Base-by-base conservation (phyloP, 2,113 vertebrate species). In the Cyprinus carpio region DNA sequence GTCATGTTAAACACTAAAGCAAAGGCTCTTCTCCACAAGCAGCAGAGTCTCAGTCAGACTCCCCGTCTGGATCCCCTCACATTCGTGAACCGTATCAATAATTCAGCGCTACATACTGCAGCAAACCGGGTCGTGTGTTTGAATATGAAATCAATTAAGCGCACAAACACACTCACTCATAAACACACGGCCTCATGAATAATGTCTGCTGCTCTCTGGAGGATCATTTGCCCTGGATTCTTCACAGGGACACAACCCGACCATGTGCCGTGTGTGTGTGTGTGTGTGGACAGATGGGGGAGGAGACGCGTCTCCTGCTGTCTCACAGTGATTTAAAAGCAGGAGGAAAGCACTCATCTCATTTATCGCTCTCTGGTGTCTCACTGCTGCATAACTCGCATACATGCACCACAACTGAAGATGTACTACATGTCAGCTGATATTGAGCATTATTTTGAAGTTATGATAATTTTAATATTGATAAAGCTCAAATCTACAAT, bases 251-350 rank as follows among this genome's bases (percentile, higher is more conserved):
- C 18, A 6, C 69, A 72, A 72, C 20, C 69, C 34, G 4, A 40
- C 69, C 69, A 23, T 49, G 15, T 74, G 37, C 31, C 65, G 77
- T n/a, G 75, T 67, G 51, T 72, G 64, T 85, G 31, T 62, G 20
- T 62, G 76, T 81, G 58, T 79, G 49, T 51, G 93, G 92, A 92
- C 92, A 92, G 92, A 89, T 85, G 90, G 92, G 90, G 90, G 90
- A 90, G 81, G 88, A 88, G 87, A 75, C 83, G 86, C 89, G 93
- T 93, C 92, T 87, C 75, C 56, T 90, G 91, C 90, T 92, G 90
- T 86, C 60, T 81, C 84, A 67, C 82, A 18, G 74, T 34, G 83
- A 87, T 85, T 91, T 81, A 76, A 91, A 93, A 89, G 85, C 86
- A 85, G 87, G 84, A 89, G 87, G 88, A 83, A 91, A 86, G 90